Base-by-base conservation (phyloP, 2,888 invertebrate genomes). In the Balanococcus diminutus region DNA sequence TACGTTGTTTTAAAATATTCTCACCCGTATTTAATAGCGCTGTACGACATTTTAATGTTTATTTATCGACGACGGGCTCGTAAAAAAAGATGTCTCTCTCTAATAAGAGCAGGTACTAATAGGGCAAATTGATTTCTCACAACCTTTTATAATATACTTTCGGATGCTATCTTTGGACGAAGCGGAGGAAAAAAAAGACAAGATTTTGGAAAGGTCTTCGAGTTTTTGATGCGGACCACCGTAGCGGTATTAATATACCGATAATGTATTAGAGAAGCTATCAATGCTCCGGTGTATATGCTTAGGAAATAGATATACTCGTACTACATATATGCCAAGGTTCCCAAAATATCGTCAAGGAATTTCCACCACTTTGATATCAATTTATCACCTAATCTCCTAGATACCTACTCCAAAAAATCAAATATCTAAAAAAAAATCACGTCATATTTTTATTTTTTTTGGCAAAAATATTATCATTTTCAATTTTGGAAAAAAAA, bases 41-140 rank as follows among this genome's bases (percentile, higher is more conserved):
- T 85, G 42, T 85, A 85, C 75, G 85, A 85, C 85, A 85, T 85
- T 85, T 85, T 79, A 75, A 85, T 85, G 85, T 85, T 85, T 85
- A 85, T 85, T 85, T 85, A 85, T 85, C 79, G 85, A 85, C 85
- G 75, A 79, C 85, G 39, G 46, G 75, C 46, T 85, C 85, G 85
- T 85, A 85, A 85, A 85, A 84, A 85, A 79, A 85, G 46, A 79
- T 85, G 79, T 85, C 85, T 85, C 72, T 83, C 61, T 51, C 61
- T 83, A 83, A 85, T 85, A 46, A 85, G 85, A 85, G 79, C 85
- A 84, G 85, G 79, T 85, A 85, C 85, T 85, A 85, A 85, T 85
- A 85, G 75, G 85, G 85, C 85, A 85, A 85, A 85, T 85, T 85
- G 85, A 85, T 85, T 85, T 85, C 85, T 85, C 85, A 85, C 85